Base-by-base conservation (phyloP, 2,113 vertebrate genomes). In the Turnix velox region DNA sequence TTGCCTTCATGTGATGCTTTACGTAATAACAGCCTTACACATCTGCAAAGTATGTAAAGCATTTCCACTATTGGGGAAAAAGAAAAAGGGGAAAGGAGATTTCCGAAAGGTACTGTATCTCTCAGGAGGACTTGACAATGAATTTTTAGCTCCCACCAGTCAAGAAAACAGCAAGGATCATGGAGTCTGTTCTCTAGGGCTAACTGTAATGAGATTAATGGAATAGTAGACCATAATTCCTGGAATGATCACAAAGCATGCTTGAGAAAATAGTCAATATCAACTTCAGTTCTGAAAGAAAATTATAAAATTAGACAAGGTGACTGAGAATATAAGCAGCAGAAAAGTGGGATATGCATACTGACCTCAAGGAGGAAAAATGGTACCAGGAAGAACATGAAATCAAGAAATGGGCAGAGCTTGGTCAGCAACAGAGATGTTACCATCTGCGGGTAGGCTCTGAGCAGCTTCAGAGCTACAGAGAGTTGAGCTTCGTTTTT, bases 11-110 rank as follows among this genome's bases (percentile, higher is more conserved):
- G 80, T 82, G 72, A 71, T 88, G 68, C 45, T 95, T 97, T 96
- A 95, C 78, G 85, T 96, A 96, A 95, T 96, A 96, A 95, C 75
- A 73, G 72, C 52, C 45, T 96, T 90, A 95, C 87, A 92, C 94
- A 95, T 93, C 88, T 92, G 87, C 68, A 79, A 96, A 94, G 40
- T 94, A 96, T 96, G 94, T 39, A 35, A 96, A 91, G 82, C 61
- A 91, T 94, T 97, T 93, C 91, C 72, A 96, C 89, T 87, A 62
- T 15, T 63, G 30, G 80, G 80, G 57, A 39, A 62, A 55, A 91
- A 63, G 43, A 22, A 88, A 72, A 19, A 84, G 61, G 61, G 25
- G 54, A 74, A 61, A 87, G 58, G 73, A 69, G 81, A 85, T 43
- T 94, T 83, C 37, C 65, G 76, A 94, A 74, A 94, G 90, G 86